Base-by-base conservation (phyloP, 2,888 invertebrate species). In the Pandemis cinnamomeana region DNA sequence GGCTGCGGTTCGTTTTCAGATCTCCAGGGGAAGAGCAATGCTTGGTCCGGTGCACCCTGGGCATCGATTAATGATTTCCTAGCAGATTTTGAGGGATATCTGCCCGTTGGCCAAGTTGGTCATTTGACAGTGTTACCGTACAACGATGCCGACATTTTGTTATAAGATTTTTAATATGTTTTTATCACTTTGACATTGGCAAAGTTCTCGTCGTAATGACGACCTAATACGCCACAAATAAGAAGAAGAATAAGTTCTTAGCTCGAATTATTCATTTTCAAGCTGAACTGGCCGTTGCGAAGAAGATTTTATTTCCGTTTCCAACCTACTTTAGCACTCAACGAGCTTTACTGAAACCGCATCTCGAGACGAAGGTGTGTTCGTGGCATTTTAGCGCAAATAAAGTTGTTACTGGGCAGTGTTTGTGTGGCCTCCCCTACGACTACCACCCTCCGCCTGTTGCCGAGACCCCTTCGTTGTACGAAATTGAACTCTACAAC, bases 371-470 rank as follows among this genome's bases (percentile, higher is more conserved):
- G 42, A 42, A 64, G 63, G 72, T 44, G 69, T 27, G 73, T 64
- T 69, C 69, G 58, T 58, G 69, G 69, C 68, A 64, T 69, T 64
- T 61, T 64, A 60, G 51, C 10, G 27, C 55, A 73, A 73, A 73
- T 63, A 75, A 55, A 63, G 67, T 62, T 55, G 75, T 63, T 67
- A 63, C 71, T 46, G 46, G 61, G 48, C 53, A 48, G 53, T 73
- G 64, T 71, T 71, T 67, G 67, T 27, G 13, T 63, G 60, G 41
- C 75, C 75, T 13, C 58, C 41, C 67, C n/a, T 15, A 53, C 67
- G 69, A 66, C n/a, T 15, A 53, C 67, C 73, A 66, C 69, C 69
- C 46, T 63, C 75, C 76, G 71, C 77, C 67, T 76, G 78, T 78
- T 77, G 76, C 78, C 55, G 67, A 72, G 76, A 58, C 68, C 71